Evolutionary conservation across 2,797 vertebrate genomes (phyloP), one percentile per base, ranked within the genome.

Genomic region (Enteromius anoplus): DNA sequence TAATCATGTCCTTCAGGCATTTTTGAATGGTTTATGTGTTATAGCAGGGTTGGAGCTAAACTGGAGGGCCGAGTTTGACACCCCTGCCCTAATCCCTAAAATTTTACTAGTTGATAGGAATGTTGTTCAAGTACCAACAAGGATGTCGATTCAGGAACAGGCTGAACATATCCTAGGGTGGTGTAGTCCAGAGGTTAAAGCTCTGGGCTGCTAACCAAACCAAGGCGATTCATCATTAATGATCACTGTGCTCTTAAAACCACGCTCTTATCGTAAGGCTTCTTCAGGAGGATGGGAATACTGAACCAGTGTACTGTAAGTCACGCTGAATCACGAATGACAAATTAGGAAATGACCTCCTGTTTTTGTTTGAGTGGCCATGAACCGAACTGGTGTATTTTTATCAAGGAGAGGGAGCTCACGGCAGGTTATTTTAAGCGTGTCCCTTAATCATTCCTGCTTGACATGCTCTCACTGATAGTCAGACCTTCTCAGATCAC

Each of bases 341-440:
- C 32, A 66, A 68, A 42, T 75, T 37, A 75, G 47, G 14, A 55
- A 55, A 62, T 21, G 8, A 91, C 89, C 92, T 94, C 89, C 89
- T 90, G 85, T 91, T 91, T 90, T 93, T 94, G 92, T 95, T 91
- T 90, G 88, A 88, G 49, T 85, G 87, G 86, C 87, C 86, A 8
- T 66, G 82, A 79, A 88, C 85, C 5, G 34, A 53, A 26, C 64
- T 5, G 53, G 81, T 79, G 77, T 90, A 89, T 89, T 90, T 88
- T 83, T 86, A 87, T 80, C 42, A 26, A 88, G 90, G 90, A 85
- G 91, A 89, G 88, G 88, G 89, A 88, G 87, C 89, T 86, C 32
- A 26, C 1, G 29, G 89, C 89, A 91, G 89, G 81, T 91, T 94
- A 94, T 94, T 95, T 94, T 91, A 85, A 91, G 90, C n/a, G 87